Evolutionary conservation across 2,797 vertebrate genomes (phyloP).

Genomic region (Columba guinea): DNA sequence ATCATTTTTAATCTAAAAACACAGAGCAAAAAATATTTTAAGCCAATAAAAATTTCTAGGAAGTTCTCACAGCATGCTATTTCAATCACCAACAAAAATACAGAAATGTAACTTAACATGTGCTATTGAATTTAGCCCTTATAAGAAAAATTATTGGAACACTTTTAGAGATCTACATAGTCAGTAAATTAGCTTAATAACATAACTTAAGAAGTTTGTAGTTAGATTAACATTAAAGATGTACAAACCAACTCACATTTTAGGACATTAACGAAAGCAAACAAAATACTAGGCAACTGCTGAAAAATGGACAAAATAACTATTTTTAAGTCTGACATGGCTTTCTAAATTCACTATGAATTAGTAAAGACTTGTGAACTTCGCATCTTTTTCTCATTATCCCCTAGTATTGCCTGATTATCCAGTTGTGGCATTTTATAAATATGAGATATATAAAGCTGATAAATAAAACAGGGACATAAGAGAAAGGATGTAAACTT

Average conservation of each 20-base stretch:
- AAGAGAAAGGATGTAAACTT: neutral
- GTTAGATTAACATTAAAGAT: neutral
- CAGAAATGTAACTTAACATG: neutral
- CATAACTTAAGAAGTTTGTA: neutral
- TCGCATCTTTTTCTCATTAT: neutral
- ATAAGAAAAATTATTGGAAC: neutral
- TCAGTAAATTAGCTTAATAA: neutral
- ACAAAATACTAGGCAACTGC: neutral
- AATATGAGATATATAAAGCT: neutral
- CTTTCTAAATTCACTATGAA: neutral
- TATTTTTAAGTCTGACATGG: neutral
- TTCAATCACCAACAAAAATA: neutral
- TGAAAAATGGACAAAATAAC: neutral
- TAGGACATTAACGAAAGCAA: neutral
- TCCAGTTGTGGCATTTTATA: neutral
- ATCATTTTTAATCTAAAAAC: neutral
- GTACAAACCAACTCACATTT: neutral
- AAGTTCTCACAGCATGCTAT: neutral
- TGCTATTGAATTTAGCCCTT: neutral
- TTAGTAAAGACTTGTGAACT: neutral
- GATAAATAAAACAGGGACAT: neutral
- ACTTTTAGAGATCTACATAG: neutral
- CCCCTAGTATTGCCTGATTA: neutral
- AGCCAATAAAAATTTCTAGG: neutral
- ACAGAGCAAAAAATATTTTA: neutral